A percentile compares a stretch with the other conserved stretches of the same genome.
Evolutionary conservation across 2,888 invertebrate species (phyloP).

Genomic region (Strigamia transsilvanica): DNA sequence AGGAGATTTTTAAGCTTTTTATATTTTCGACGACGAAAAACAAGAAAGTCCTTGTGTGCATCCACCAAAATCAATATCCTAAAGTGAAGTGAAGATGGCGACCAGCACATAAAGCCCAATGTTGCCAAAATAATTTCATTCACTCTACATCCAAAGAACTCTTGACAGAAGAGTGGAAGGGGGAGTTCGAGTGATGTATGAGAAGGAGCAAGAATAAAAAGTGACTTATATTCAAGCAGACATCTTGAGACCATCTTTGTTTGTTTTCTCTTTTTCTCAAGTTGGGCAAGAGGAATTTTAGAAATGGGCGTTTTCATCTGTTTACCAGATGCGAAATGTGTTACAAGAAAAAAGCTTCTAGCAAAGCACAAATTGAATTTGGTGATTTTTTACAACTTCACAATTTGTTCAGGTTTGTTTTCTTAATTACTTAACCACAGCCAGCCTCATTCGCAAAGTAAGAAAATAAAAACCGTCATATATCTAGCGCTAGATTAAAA

Average conservation of each 20-base stretch:
- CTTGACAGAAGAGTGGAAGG: not conserved
- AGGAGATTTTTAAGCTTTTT: not conserved
- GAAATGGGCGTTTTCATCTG: slow-evolving; percentile 36
- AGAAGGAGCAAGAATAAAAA: slow-evolving; percentile 3
- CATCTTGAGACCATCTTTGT: slow-evolving; percentile 44
- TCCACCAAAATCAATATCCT: slow-evolving; percentile 18
- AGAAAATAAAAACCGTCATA: not conserved
- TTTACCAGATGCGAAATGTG: slow-evolving; percentile 39
- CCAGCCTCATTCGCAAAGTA: not conserved
- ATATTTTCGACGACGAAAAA: not conserved
- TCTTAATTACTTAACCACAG: not conserved
- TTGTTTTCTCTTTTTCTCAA: slow-evolving; percentile 36
- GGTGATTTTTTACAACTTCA: not conserved
- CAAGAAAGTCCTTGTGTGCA: not conserved
- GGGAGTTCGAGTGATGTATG: not conserved
- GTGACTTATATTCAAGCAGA: slow-evolving; percentile 28
- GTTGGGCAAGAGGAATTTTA: slow-evolving; percentile 12
- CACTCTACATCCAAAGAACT: not conserved
- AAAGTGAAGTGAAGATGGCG: slow-evolving; percentile 40
- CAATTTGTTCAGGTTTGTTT: slow-evolving; percentile 25
- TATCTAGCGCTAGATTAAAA: not conserved
- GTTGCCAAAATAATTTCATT: slow-evolving; percentile 34
- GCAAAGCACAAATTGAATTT: slow-evolving; percentile 19
- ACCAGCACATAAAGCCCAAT: not conserved
- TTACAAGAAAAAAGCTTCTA: not conserved